Percentiles rank a stretch among this genome's conserved stretches.
Conservation (phyloP, 1,140 invertebrate genomes). For the Dufourea novaeangliae region DNA sequence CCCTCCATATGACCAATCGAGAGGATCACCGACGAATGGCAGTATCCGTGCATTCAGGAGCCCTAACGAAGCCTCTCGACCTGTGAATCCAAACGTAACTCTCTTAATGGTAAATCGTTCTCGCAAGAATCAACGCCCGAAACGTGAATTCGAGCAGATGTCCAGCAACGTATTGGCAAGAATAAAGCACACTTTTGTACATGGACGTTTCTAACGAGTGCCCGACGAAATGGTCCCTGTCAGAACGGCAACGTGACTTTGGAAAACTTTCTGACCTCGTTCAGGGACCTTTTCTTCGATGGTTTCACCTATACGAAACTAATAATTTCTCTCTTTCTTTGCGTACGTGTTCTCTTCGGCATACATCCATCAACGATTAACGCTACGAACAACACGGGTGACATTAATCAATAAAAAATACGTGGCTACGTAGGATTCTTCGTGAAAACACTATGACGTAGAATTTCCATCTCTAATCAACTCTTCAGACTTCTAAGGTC, state of each 20-base stretch:
- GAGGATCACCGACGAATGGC: not conserved
- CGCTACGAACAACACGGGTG: constrained; percentile 49
- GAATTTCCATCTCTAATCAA: not conserved
- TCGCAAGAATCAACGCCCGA: constrained; percentile 29
- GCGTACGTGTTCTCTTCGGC: not conserved
- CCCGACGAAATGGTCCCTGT: constrained; percentile 21
- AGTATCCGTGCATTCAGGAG: constrained; percentile 2
- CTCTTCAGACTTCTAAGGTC: constrained; percentile 39
- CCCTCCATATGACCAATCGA: not conserved
- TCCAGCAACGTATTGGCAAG: constrained; percentile 69
- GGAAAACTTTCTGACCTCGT: not conserved
- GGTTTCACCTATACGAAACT: constrained; percentile 44
- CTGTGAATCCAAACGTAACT: constrained; percentile 22
- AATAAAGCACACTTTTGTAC: constrained; percentile 78
- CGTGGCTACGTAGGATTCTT: constrained; percentile 45
- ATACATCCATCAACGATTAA: constrained; percentile 46
- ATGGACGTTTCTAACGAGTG: constrained; percentile 72
- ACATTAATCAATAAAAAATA: constrained; percentile 65
- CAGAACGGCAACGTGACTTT: not conserved
- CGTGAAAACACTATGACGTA: not conserved
- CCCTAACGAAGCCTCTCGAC: not conserved
- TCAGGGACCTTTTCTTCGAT: constrained; percentile 9
- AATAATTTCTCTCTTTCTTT: constrained; percentile 2
- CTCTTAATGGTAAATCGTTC: constrained; percentile 12
- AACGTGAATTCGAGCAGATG: constrained; percentile 46